phyloP scores from a whole-genome alignment of 2,113 vertebrate species.

The Catharus minimus region DNA sequence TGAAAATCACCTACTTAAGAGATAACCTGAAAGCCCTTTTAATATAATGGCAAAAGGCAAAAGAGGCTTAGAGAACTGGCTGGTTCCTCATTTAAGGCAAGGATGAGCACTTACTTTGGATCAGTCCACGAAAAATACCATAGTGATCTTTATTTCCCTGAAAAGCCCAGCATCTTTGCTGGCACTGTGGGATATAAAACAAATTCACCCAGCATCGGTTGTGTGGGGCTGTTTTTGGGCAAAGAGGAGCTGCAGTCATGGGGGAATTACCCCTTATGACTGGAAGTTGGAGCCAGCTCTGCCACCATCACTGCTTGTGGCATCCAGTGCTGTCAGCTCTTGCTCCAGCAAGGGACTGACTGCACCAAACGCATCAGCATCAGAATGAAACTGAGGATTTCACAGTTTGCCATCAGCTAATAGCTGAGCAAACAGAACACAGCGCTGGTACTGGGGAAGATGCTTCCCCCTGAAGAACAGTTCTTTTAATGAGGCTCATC shows the following conservation, averaged over 20 bases:
- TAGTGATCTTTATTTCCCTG: not conserved
- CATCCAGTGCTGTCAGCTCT: rapidly evolving
- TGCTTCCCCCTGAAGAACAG: slow-evolving; percentile 36
- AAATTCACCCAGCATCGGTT: rapidly evolving
- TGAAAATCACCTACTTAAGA: slow-evolving; percentile 25
- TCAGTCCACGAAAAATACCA: not conserved
- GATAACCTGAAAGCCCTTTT: slow-evolving; percentile 44
- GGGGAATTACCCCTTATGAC: rapidly evolving
- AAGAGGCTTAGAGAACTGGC: not conserved
- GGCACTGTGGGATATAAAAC: not conserved
- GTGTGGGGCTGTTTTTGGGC: not conserved
- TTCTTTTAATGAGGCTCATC: slow-evolving; percentile 46
- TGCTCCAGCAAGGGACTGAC: rapidly evolving
- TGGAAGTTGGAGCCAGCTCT: rapidly evolving
- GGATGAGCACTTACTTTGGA: not conserved
- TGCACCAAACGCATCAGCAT: not conserved
- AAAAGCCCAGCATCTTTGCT: not conserved
- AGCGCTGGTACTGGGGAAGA: not conserved
- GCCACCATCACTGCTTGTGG: not conserved
- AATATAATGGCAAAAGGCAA: slow-evolving; percentile 24
- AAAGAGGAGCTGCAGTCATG: not conserved
- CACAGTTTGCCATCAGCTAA: slow-evolving; percentile 35
- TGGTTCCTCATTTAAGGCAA: not conserved
- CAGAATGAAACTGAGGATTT: not conserved
- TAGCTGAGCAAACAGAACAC: slow-evolving; percentile 18